Evolutionary conservation across 2,113 vertebrate genomes (phyloP), one percentile per base, ranked within the genome.

Genomic region (Hippocampus abdominalis): DNA sequence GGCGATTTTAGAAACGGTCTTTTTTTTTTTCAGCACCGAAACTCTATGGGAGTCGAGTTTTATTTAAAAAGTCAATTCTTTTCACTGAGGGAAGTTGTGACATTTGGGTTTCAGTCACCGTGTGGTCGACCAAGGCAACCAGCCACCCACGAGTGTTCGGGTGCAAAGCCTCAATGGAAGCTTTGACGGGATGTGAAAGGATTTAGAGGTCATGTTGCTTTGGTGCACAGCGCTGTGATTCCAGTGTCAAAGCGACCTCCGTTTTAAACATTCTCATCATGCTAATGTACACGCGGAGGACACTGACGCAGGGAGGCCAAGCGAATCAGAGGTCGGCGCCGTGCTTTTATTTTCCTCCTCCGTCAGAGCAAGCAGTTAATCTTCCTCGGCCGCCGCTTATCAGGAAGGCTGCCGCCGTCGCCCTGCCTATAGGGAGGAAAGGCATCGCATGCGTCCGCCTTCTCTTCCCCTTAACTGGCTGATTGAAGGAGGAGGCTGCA

Each of bases 331-430:
- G 86, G 81, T 81, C 72, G 42, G 16, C 69, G 64, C 32, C 76
- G 3, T 60, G 57, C 80, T 71, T 84, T 85, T 88, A 83, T 89
- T 87, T 87, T 77, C 72, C 72, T 79, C 51, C 83, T 86, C 80
- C 81, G 83, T 89, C 86, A 76, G 84, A 86, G 81, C 76, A 81
- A 73, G 83, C 83, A 77, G 80, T 89, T 89, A 91, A 90, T 90
- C 87, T 89, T 82, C 76, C 78, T 73, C 68, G 46, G 82, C 74
- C 76, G 53, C 56, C 27, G 79, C 85, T 90, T 91, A 89, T 90
- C 89, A 85, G 78, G 76, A 67, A 29, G 73, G 74, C 82, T 69
- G 86, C 86, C 82, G 76, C 79, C 80, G 64, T 64, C 25, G 79
- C 81, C 79, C 73, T 79, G 81, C 82, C 87, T 80, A 80, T 74